phyloP scores from a whole-genome alignment of 2,797 vertebrate genomes.

The Fringilla coelebs region DNA sequence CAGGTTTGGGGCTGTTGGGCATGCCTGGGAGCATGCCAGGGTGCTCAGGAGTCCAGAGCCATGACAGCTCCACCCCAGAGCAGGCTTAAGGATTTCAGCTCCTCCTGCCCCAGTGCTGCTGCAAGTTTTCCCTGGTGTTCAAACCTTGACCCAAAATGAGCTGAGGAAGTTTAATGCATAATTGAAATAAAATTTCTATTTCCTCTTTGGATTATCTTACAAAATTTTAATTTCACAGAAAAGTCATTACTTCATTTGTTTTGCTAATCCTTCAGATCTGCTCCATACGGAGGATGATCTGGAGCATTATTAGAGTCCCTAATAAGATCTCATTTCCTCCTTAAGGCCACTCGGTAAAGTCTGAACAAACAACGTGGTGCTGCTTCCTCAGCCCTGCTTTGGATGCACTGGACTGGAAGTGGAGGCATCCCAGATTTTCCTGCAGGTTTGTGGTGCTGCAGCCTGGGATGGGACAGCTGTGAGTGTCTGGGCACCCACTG shows the following conservation, averaged over 20 bases:
- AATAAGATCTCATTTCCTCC: slow-evolving; percentile 55
- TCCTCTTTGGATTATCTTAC: slow-evolving; percentile 48
- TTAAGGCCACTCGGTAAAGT: not conserved
- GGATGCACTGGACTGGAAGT: not conserved
- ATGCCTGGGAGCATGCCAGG: rapidly evolving
- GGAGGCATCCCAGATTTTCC: not conserved
- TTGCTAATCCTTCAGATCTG: slow-evolving; percentile 61
- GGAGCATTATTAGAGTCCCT: slow-evolving; percentile 29
- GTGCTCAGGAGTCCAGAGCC: not conserved
- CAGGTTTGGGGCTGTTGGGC: not conserved
- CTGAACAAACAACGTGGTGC: slow-evolving; percentile 22
- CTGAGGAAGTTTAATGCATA: slow-evolving; percentile 18
- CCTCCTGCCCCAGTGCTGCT: not conserved
- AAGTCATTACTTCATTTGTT: slow-evolving; percentile 58
- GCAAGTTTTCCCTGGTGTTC: not conserved
- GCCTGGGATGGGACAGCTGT: no score
- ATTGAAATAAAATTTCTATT: slow-evolving; percentile 61
- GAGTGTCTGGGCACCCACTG: not conserved
- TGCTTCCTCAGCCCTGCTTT: not conserved
- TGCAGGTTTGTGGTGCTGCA: not conserved
- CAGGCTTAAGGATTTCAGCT: not conserved
- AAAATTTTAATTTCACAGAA: slow-evolving; percentile 54
- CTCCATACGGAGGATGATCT: slow-evolving; percentile 35
- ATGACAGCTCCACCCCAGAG: rapidly evolving
- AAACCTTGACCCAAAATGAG: not conserved